Evolutionary conservation across 1,140 invertebrate genomes (phyloP), one percentile per base, ranked within the genome.

Genomic region (Drosophila trapezifrons): DNA sequence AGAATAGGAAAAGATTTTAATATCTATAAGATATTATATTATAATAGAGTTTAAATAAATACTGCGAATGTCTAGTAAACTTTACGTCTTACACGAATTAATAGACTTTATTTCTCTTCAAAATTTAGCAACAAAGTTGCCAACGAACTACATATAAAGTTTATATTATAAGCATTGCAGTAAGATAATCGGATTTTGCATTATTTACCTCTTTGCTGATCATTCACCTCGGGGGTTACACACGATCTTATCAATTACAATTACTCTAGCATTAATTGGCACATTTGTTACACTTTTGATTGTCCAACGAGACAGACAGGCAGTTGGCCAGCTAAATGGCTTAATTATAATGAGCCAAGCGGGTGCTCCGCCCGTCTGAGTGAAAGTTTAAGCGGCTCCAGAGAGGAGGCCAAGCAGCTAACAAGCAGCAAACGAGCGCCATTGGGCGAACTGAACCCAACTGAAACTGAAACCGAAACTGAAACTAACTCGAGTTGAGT

Each of bases 251-350:
- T 62, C 60, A 83, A 83, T 76, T 67, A 57, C 49, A 59, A 67
- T 65, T 52, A 56, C 49, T 60, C 20, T 8, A 3, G 9, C 9
- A 32, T 20, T 52, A 66, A 74, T 46, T 57, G 35, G 20, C 20
- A 20, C 38, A 78, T 60, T 80, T 84, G 76, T 84, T 80, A 84
- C 73, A 78, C 75, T 83, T 75, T 82, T 79, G 55, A 74, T 77
- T 77, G 65, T 52, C 66, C 51, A 47, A 47, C 64, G 29, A 35
- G 32, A 35, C 32, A 32, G 49, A 18, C 49, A 35, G 67, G 29
- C 71, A 76, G 55, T 76, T 77, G 49, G 38, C 63, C 56, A 60
- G 80, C n/a, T 45, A 82, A 80, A 74, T 78, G 73, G 58, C 79
- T 82, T 81, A 74, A 82, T 82, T 82, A 78, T 82, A 78, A 65